Percentiles rank a stretch among this genome's conserved stretches.
These are phyloP conservation scores for Puntigrus tetrazona DNA, from an alignment of 2,113 vertebrate species.

Conservation along the genomic window DNA sequence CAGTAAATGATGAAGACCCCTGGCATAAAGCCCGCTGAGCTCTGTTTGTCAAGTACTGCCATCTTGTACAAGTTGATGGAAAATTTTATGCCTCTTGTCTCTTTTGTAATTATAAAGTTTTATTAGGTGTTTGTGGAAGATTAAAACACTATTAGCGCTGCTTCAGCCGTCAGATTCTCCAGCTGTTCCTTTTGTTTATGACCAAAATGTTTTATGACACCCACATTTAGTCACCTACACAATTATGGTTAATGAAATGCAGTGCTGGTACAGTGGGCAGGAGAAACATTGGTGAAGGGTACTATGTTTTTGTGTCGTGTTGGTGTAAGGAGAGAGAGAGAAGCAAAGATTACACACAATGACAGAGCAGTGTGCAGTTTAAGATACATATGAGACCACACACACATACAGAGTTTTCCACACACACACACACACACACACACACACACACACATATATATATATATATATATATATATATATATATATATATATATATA, in stretches of 20 bases:
- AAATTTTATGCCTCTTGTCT: slow-evolving; percentile 67
- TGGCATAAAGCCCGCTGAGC: background rate
- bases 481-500: no score
- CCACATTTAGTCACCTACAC: slow-evolving; percentile 71
- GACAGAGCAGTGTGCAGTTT: background rate
- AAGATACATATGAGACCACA: background rate
- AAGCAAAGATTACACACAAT: background rate
- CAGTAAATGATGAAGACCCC: background rate
- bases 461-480: no score
- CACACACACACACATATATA: no score
- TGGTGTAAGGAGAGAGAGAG: background rate
- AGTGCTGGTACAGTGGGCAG: slow-evolving; percentile 51
- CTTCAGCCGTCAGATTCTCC: slow-evolving; percentile 65
- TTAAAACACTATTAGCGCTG: slow-evolving; percentile 76
- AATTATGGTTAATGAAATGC: slow-evolving; percentile 75
- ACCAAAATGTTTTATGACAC: slow-evolving; percentile 70
- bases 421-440: no score
- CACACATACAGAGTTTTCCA: background rate
- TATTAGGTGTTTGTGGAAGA: slow-evolving; percentile 74
- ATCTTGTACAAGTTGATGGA: slow-evolving; percentile 54
- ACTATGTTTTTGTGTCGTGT: background rate
- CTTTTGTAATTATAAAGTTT: slow-evolving; percentile 72
- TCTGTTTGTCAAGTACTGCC: background rate
- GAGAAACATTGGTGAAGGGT: slow-evolving; percentile 2
- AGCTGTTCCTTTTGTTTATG: slow-evolving; percentile 79